Evolutionary conservation across 1,140 invertebrate genomes (phyloP).

Genomic region (Macrosteles quadrilineatus): DNA sequence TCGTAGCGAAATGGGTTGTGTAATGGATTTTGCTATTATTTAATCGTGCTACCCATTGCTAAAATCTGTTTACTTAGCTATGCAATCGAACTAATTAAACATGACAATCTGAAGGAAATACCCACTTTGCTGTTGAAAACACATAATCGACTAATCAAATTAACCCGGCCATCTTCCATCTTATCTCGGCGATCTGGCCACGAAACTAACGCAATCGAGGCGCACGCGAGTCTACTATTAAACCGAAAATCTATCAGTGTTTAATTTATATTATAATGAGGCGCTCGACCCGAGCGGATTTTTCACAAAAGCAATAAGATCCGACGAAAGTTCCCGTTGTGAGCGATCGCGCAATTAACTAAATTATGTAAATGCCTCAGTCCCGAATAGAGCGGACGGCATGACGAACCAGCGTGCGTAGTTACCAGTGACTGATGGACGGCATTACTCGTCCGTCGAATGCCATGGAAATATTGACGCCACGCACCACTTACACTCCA

Average conservation of each 20-base stretch:
- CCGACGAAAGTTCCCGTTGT: background rate
- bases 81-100: too few species aligned
- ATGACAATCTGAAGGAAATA: too few species aligned
- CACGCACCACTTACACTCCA: constrained; percentile 1
- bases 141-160: too few species aligned
- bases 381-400: background rate
- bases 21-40: too few species aligned
- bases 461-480: background rate
- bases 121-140: too few species aligned
- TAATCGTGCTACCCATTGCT: too few species aligned
- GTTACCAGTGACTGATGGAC: background rate
- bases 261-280: constrained; percentile 17
- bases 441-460: background rate
- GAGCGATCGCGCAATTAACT: constrained; percentile 7
- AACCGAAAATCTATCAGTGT: background rate
- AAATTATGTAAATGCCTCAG: constrained; percentile 12
- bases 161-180: too few species aligned
- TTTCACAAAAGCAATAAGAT: constrained; percentile 12
- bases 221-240: background rate
- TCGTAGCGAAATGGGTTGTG: too few species aligned
- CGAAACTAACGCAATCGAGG: too few species aligned
- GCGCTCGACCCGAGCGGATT: background rate
- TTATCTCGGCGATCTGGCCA: too few species aligned
- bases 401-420: background rate
- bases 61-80: too few species aligned